A percentile compares a stretch with the other conserved stretches of the same genome.
Conservation (phyloP, 2,888 invertebrate genomes). For the Eilema sororculum region DNA sequence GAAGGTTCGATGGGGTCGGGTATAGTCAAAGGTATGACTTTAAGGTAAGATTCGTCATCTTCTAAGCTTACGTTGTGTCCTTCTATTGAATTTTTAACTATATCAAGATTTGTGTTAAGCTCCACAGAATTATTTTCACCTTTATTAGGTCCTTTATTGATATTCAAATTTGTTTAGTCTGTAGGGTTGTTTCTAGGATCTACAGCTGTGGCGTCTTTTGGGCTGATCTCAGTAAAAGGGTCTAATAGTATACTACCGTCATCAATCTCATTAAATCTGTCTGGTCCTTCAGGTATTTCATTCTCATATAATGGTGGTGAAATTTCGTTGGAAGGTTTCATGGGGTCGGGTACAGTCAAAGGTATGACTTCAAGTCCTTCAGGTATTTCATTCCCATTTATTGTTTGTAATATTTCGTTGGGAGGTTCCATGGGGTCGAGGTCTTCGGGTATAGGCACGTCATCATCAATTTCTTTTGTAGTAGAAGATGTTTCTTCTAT, state of each 20-base stretch:
- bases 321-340: too few relatives aligned
- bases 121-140: not conserved
- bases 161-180: not conserved
- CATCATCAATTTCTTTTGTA: not conserved
- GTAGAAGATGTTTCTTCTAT: not conserved
- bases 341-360: not conserved
- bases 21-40: not conserved
- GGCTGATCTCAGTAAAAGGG: not conserved
- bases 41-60: not conserved
- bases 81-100: not conserved
- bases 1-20: too few relatives aligned
- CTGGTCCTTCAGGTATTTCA: too few relatives aligned
- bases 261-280: too few relatives aligned
- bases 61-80: not conserved
- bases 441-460: not conserved
- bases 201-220: not conserved
- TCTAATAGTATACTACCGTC: not conserved
- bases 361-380: not conserved
- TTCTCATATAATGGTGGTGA: too few relatives aligned
- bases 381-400: not conserved
- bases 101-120: not conserved
- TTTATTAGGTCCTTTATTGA: not conserved
- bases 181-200: not conserved
- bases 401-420: not conserved
- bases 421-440: not conserved